A percentile compares a stretch with the other conserved stretches of the same genome.
Evolutionary conservation across 2,888 invertebrate genomes (phyloP).

Genomic region (Chouioia cunea): DNA sequence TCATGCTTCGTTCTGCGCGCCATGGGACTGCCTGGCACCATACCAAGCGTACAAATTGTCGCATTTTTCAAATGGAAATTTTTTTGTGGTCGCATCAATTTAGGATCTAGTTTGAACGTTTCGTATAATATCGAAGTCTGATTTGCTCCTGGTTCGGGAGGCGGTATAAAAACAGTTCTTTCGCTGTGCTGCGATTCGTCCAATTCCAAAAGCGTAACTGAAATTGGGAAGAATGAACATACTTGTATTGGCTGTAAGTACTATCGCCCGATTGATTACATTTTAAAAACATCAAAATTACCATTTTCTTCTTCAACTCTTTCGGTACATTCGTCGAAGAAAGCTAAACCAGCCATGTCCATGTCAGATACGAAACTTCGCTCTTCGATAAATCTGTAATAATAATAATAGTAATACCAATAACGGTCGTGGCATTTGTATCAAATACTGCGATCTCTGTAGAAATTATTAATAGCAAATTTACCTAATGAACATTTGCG

Average conservation of each 20-base stretch:
- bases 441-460: constrained; percentile 19
- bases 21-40: constrained; percentile 87
- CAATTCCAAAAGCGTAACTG: constrained; percentile 78
- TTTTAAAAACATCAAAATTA: constrained; percentile 44
- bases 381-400: constrained; percentile 94
- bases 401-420: constrained; percentile 1
- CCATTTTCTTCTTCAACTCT: constrained; percentile 72
- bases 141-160: constrained; percentile 82
- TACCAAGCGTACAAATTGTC: constrained; percentile 63
- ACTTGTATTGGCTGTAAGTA: background rate
- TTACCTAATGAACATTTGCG: constrained; percentile 91
- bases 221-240: constrained; percentile 27
- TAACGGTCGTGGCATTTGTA: too few relatives aligned
- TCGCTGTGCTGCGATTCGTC: constrained; percentile 85
- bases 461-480: constrained; percentile 21
- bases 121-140: constrained; percentile 68
- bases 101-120: constrained; percentile 75
- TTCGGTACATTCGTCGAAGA: constrained; percentile 98
- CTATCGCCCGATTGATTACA: background rate
- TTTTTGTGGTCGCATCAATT: constrained; percentile 70
- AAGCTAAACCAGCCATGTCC: constrained; percentile 90
- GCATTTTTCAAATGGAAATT: constrained; percentile 62
- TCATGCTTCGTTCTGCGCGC: constrained; percentile 95
- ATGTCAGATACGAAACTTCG: constrained; percentile 98
- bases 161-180: constrained; percentile 93